These are phyloP conservation scores for Pollenia amentaria DNA, from an alignment of 2,888 invertebrate species.

Conservation along the genomic window DNA sequence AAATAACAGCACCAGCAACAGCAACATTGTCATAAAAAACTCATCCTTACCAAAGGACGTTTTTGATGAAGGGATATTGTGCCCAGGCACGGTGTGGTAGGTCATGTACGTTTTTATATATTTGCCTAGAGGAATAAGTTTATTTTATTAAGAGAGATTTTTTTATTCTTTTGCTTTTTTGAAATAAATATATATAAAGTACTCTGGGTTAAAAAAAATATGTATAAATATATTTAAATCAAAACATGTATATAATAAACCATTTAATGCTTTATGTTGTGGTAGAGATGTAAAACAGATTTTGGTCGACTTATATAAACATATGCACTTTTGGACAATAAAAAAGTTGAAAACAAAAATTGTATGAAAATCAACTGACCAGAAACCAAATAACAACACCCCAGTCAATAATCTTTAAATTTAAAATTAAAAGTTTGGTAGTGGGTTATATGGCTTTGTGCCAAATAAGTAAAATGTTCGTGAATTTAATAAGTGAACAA, in stretches of 20 bases:
- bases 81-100: constrained; percentile 9
- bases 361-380: constrained; percentile 46
- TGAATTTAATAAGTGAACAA: neutral
- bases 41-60: neutral
- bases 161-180: neutral
- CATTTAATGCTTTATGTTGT: constrained; percentile 67
- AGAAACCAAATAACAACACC: constrained; percentile 56
- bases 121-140: constrained; percentile 58
- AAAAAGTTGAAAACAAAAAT: constrained; percentile 14
- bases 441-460: constrained; percentile 49
- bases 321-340: constrained; percentile 36
- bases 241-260: constrained; percentile 50
- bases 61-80: neutral
- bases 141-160: constrained; percentile 5
- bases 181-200: constrained; percentile 28
- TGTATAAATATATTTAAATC: constrained; percentile 16
- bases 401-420: constrained; percentile 62
- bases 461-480: constrained; percentile 10
- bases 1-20: constrained; percentile 30
- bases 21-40: constrained; percentile 16
- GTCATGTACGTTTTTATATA: constrained; percentile 30
- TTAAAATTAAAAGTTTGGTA: constrained; percentile 50
- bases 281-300: constrained; percentile 67
- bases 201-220: constrained; percentile 16
- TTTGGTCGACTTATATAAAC: constrained; percentile 67